A percentile compares a stretch with the other conserved stretches of the same genome.
phyloP scores from a whole-genome alignment of 2,797 vertebrate genomes.

The Kryptolebias ocellatus region DNA sequence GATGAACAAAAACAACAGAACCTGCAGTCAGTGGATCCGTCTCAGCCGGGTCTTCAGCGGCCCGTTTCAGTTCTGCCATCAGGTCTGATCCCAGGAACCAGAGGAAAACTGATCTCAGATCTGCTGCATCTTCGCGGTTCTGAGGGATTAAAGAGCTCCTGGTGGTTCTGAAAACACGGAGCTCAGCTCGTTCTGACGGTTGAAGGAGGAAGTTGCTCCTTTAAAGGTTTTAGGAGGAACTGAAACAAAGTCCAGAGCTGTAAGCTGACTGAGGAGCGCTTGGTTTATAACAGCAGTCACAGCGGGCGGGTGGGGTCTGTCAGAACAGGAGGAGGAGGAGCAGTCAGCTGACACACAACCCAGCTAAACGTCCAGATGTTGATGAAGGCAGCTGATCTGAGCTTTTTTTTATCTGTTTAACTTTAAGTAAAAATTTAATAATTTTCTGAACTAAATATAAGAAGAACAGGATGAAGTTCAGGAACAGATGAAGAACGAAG shows the following conservation, averaged over 20 bases:
- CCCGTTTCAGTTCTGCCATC: constrained; percentile 19
- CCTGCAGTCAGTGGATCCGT: constrained; percentile 9
- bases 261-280: not conserved
- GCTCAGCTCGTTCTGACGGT: not conserved
- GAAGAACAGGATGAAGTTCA: no score
- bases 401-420: no score
- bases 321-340: no score
- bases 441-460: no score
- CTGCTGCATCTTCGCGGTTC: not conserved
- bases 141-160: not conserved
- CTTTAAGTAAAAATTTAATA: no score
- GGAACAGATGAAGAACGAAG: no score
- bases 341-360: no score
- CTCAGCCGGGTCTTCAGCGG: not conserved
- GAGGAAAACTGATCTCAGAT: not conserved
- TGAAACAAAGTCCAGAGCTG: constrained; percentile 8
- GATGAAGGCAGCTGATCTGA: no score
- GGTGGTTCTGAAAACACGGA: not conserved
- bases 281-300: not conserved
- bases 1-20: not conserved
- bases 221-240: constrained; percentile 1
- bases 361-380: no score
- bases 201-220: constrained; percentile 20
- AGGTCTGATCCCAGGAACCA: not conserved
- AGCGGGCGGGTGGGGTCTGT: constrained; percentile 4